Conservation (phyloP, 2,888 invertebrate species). For the Volucella zonaria region DNA sequence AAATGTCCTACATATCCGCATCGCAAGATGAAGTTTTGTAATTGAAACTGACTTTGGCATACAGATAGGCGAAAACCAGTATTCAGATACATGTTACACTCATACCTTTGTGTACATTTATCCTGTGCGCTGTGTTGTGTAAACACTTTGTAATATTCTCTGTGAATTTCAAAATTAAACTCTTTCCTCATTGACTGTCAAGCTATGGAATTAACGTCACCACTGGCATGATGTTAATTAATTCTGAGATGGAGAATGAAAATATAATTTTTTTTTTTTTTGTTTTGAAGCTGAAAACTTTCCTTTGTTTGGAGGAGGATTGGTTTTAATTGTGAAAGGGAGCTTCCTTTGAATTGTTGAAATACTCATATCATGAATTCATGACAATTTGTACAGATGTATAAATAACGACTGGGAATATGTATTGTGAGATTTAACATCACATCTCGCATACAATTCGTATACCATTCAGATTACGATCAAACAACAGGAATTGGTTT, state of each 20-base stretch:
- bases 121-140: conserved; percentile 24
- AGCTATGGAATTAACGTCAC: not conserved
- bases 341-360: not conserved
- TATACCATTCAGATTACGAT: too few relatives aligned
- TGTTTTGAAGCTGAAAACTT: not conserved
- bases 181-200: not conserved
- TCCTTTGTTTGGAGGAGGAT: not conserved
- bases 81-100: conserved; percentile 5
- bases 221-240: conserved; percentile 54
- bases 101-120: not conserved
- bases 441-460: too few relatives aligned
- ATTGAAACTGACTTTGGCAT: conserved; percentile 33
- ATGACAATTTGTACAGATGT: too few relatives aligned
- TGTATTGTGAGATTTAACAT: too few relatives aligned
- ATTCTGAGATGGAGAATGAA: conserved; percentile 46
- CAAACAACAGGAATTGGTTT: too few relatives aligned
- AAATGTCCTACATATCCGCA: conserved; percentile 37
- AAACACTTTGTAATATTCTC: conserved; percentile 54
- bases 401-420: too few relatives aligned
- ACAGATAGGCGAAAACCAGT: too few relatives aligned
- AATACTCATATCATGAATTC: not conserved
- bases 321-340: not conserved
- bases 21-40: conserved; percentile 38
- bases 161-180: conserved; percentile 48
- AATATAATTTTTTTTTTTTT: not conserved